Conservation (phyloP, 2,113 vertebrate species). For the Electrona antarctica region DNA sequence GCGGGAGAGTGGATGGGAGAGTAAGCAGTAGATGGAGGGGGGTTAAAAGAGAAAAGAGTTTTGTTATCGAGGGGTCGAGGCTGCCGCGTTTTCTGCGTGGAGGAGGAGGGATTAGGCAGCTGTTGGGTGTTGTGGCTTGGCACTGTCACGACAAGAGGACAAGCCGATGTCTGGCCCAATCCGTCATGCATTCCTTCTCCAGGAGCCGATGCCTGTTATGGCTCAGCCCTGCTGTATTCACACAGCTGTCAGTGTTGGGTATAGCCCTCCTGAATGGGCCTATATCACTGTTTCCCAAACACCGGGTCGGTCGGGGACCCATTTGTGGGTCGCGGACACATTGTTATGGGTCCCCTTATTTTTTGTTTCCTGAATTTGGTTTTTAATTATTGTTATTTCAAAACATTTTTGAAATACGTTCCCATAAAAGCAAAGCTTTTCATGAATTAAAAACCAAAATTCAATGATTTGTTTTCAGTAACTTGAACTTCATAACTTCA, state of each 20-base stretch:
- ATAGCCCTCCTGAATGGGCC: constrained; percentile 15
- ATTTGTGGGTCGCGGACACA: too few species aligned
- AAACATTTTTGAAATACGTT: too few species aligned
- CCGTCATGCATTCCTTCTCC: constrained; percentile 73
- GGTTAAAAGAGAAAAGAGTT: background rate
- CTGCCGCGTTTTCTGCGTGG: constrained; percentile 39
- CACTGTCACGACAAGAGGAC: constrained; percentile 42
- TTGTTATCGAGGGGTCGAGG: constrained; percentile 21
- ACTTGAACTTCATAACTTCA: too few species aligned
- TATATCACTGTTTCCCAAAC: too few species aligned
- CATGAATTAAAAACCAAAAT: too few species aligned
- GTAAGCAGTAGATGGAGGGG: background rate
- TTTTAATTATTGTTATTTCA: too few species aligned
- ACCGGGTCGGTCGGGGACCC: too few species aligned
- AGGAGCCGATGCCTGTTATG: constrained; percentile 61
- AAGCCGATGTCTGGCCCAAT: constrained; percentile 59
- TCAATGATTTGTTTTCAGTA: too few species aligned
- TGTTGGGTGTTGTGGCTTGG: constrained; percentile 57
- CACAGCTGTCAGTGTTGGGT: constrained; percentile 74
- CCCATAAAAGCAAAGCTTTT: too few species aligned
- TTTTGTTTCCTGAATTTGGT: too few species aligned
- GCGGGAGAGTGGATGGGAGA: background rate
- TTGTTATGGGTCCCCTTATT: too few species aligned
- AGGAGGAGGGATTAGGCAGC: constrained; percentile 64
- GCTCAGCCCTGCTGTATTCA: constrained; percentile 54